A percentile compares a stretch with the other conserved stretches of the same genome.
phyloP scores from a whole-genome alignment of 23 tunicate genomes.

The Halocynthia aurantium region DNA sequence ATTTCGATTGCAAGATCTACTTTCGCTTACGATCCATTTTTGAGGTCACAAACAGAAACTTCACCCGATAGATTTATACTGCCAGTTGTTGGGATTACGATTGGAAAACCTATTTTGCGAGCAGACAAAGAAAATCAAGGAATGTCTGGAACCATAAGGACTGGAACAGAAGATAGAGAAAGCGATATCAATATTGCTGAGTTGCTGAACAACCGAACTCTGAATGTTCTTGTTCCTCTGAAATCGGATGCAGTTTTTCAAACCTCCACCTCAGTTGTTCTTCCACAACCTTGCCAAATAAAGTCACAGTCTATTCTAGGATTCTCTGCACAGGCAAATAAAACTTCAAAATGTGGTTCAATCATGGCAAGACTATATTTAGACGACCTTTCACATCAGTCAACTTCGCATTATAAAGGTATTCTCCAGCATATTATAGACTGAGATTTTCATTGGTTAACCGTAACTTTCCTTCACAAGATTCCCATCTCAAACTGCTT shows the following conservation, averaged over 20 bases:
- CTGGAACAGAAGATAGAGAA: background rate
- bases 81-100: background rate
- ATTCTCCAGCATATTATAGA: background rate
- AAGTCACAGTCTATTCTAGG: background rate
- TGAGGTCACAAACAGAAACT: background rate
- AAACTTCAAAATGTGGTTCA: background rate
- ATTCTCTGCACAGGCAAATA: background rate
- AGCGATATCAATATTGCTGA: background rate
- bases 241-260: background rate
- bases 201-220: background rate
- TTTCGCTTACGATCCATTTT: background rate
- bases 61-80: background rate
- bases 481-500: background rate
- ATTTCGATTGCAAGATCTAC: background rate
- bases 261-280: background rate
- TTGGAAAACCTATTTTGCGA: background rate
- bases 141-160: background rate
- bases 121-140: no score
- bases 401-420: background rate
- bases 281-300: background rate
- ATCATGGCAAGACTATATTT: background rate
- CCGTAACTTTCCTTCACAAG: no score
- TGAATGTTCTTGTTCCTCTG: background rate
- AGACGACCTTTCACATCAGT: conserved; percentile 1
- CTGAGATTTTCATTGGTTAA: no score